Conservation (phyloP, 2,888 invertebrate species). For the Cylindroiulus punctatus region DNA sequence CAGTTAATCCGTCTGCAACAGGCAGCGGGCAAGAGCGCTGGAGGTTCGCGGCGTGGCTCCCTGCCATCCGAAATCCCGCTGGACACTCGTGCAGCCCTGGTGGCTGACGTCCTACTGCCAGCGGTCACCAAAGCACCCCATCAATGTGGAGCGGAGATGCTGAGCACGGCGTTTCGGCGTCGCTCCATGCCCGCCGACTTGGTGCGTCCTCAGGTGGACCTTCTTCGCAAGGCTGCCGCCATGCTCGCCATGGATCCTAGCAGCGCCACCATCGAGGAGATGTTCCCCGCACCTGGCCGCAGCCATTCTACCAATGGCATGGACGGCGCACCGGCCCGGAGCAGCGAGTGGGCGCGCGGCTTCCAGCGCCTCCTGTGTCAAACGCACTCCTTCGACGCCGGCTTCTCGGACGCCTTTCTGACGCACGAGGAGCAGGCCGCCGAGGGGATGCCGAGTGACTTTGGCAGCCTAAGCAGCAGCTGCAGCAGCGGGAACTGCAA, state of each 20-base stretch:
- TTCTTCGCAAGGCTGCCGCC: not conserved
- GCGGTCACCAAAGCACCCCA: not conserved
- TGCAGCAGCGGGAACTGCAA: slow-evolving; percentile 27
- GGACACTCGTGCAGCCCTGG: not conserved
- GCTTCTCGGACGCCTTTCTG: slow-evolving; percentile 42
- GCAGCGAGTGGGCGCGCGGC: slow-evolving; percentile 19
- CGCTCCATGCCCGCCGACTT: slow-evolving; percentile 50
- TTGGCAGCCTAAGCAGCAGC: slow-evolving; percentile 35
- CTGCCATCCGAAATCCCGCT: slow-evolving; percentile 50
- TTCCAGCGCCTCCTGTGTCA: slow-evolving; percentile 14
- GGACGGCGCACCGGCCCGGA: not conserved
- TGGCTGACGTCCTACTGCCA: not conserved
- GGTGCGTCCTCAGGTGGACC: not conserved
- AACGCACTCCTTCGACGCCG: slow-evolving; percentile 53
- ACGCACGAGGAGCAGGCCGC: not conserved
- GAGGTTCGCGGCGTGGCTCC: slow-evolving; percentile 40
- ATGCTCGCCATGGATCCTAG: not conserved
- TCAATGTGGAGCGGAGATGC: not conserved
- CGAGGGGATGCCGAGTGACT: not conserved
- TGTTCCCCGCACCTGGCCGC: slow-evolving; percentile 10
- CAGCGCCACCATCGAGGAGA: not conserved
- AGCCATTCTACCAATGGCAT: slow-evolving; percentile 41
- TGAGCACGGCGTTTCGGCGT: slow-evolving; percentile 48
- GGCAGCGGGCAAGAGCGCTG: not conserved
- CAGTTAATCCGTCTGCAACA: slow-evolving; percentile 45